Percentiles rank a stretch among this genome's conserved stretches.
Evolutionary conservation across 2,888 invertebrate genomes (phyloP).

Genomic region (Pseudococcus longispinus): DNA sequence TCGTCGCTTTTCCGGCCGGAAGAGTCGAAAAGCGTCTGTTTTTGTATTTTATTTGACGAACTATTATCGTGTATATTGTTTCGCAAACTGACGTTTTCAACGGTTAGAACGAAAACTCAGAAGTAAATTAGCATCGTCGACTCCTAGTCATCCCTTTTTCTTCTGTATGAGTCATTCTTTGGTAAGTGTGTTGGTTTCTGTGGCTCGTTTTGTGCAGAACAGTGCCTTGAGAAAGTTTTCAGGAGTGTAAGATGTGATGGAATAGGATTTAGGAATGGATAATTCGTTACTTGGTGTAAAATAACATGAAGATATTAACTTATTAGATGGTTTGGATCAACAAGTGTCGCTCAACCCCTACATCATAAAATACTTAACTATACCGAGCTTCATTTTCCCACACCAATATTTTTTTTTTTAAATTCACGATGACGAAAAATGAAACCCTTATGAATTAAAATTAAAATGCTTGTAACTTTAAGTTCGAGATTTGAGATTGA

Average conservation of each 20-base stretch:
- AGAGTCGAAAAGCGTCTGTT: slow-evolving; percentile 53
- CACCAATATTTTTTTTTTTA: not conserved
- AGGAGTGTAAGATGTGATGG: not conserved
- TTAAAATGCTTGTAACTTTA: no score
- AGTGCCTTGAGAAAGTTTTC: no score
- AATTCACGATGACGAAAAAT: not conserved
- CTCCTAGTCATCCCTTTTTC: not conserved
- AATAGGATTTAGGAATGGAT: not conserved
- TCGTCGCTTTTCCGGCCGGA: slow-evolving; percentile 56
- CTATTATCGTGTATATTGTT: slow-evolving; percentile 52
- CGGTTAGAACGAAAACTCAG: slow-evolving; percentile 40
- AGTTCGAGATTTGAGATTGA: no score
- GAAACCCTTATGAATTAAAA: no score
- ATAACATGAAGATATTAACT: not conserved
- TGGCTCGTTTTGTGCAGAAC: no score
- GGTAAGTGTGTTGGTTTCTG: not conserved
- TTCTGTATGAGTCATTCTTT: not conserved
- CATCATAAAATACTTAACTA: not conserved
- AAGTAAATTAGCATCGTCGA: slow-evolving; percentile 51
- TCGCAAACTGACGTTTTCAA: slow-evolving; percentile 46
- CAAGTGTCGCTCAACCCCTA: not conserved
- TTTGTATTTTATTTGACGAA: slow-evolving; percentile 51
- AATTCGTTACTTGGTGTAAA: not conserved
- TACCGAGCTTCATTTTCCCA: not conserved
- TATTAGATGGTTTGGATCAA: not conserved